Base-by-base conservation (phyloP, 2,113 vertebrate species). In the Romanogobio albipinnatus region DNA sequence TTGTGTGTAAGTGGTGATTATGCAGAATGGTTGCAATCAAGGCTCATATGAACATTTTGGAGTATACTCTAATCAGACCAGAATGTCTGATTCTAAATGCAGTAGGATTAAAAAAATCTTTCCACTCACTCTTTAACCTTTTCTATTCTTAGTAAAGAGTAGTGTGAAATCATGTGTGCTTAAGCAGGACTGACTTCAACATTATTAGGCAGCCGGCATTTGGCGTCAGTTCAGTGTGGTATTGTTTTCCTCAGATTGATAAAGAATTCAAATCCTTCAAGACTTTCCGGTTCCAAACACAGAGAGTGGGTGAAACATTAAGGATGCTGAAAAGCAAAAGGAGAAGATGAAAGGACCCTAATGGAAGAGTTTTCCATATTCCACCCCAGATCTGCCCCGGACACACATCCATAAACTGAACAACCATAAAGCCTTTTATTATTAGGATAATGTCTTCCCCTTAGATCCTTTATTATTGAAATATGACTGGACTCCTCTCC, bases 401-500 rank as follows among this genome's bases (percentile, higher is more conserved):
- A 79, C 33, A 68, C 45, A 58, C 58, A 19, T 43, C 22, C 61
- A 76, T 71, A 81, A 82, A 62, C 81, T 73, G 13, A 74, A 49
- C 86, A 64, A 24, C 74, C 78, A 70, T 76, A 75, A 58, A 66
- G 59, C 81, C 68, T 79, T 75, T 87, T 83, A 90, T 93, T 89
- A 91, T 91, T 81, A 92, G 86, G 76, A 88, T 88, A 92, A 92
- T 92, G 68, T 83, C 84, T 68, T 85, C 85, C 81, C 89, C 90
- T 90, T 88, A 88, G 68, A 81, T 87, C 90, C 90, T 92, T 95
- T 94, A 89, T 93, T 76, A 91, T 95, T 89, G 88, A 94, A 92
- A 95, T 94, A 85, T 75, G 53, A 89, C 89, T 87, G 86, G 36
- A 87, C 84, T 82, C 61, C 71, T 89, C 79, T 88, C 90, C 90